Conservation (phyloP, 2,113 vertebrate genomes). For the Dasyornis broadbenti region DNA sequence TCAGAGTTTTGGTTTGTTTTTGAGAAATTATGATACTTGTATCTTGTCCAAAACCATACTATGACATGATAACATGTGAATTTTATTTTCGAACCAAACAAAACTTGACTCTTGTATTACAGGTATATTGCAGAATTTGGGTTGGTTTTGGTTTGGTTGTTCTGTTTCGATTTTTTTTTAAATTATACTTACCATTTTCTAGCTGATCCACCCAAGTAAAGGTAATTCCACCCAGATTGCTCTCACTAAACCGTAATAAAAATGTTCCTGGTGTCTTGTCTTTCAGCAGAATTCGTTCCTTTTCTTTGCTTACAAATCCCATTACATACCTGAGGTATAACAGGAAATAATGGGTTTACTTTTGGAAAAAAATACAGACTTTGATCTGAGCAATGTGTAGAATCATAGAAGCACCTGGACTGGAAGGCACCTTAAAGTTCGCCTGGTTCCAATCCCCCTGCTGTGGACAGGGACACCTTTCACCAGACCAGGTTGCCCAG, state of each 20-base stretch:
- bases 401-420: not conserved
- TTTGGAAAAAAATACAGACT: not conserved
- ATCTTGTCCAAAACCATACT: not conserved
- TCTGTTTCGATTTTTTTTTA: not conserved
- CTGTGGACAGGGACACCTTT: not conserved
- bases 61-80: not conserved
- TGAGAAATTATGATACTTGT: not conserved
- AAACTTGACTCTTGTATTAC: not conserved
- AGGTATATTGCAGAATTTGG: not conserved
- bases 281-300: constrained; percentile 86
- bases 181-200: constrained; percentile 77
- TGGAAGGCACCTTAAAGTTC: not conserved
- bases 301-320: constrained; percentile 98
- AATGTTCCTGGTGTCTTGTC: constrained; percentile 90
- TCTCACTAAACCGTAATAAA: constrained; percentile 93
- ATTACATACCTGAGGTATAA: constrained; percentile 82
- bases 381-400: not conserved
- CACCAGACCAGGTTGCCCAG: not conserved
- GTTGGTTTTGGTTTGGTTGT: not conserved
- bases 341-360: not conserved
- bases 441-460: not conserved
- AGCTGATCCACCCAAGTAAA: constrained; percentile 94
- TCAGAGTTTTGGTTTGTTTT: not conserved
- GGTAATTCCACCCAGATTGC: constrained; percentile 94
- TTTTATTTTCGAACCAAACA: not conserved